Base-by-base conservation (phyloP, 2,888 invertebrate species). In the Trachelus tabidus region DNA sequence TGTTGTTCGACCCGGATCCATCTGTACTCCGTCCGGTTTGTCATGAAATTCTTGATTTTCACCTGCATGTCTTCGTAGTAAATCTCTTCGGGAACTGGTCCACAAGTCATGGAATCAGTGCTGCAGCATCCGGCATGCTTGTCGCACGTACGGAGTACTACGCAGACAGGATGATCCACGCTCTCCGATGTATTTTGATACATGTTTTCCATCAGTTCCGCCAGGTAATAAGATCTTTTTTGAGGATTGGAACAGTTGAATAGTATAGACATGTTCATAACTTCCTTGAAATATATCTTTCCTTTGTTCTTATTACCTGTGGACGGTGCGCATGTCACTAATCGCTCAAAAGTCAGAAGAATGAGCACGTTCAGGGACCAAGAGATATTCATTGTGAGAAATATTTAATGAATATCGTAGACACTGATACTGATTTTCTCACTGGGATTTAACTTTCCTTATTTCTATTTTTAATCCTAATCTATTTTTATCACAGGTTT, bases 71-170 rank as follows among this genome's bases (percentile, higher is more conserved):
- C 82, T 74, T 88, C 87, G 71, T 81, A 80, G 40, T 85, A 83
- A 34, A 81, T 83, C 23, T 75, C 73, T 4, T 79, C 80, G 6
- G 79, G 31, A 1, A 81, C 76, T n/a, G 89, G 87, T 4, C 80
- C 80, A 78, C 91, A 91, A 15, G 81, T 85, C 76, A 83, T 76
- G 15, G 82, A 79, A 15, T 80, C 77, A 33, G 79, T 83, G 31
- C 4, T 31, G 74, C 91, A 91, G 69, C 90, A 91, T 3, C 91
- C 91, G 1, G 90, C 81, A n/a, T 88, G 85, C 6, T 78, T 81
- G 77, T 91, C 91, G 81, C 91, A 91, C 33, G 89, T 85, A 30
- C 84, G 84, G 15, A 88, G 34, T 2, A 89, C 83, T 0, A 89
- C 82, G 73, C 87, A 88, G 6, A 82, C 71, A 15, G 89, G 89